Percentiles rank a stretch among this genome's conserved stretches.
Evolutionary conservation across 2,113 vertebrate species (phyloP).

Genomic region (Sebastes fasciatus): DNA sequence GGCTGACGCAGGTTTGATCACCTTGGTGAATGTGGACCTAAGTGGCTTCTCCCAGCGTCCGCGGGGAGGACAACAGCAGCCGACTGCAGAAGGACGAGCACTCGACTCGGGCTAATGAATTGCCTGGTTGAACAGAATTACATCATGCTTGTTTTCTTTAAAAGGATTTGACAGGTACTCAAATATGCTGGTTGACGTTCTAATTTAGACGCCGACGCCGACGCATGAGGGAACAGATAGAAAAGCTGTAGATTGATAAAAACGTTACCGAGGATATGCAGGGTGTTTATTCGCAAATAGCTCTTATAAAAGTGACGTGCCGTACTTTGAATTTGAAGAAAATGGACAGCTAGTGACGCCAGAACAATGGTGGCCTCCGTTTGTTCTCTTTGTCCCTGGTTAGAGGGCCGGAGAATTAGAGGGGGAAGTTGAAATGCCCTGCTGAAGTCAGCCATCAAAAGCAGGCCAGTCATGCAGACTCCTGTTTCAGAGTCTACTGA

Average conservation of each 20-base stretch:
- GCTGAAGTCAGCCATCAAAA: conserved; percentile 81
- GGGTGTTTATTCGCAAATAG: conserved; percentile 46
- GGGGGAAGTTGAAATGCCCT: conserved; percentile 62
- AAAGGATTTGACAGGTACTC: conserved; percentile 78
- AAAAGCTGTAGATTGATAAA: conserved; percentile 47
- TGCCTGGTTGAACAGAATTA: conserved; percentile 79
- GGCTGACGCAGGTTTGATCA: conserved; percentile 83
- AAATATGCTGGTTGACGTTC: conserved; percentile 72
- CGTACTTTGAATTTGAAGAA: not conserved
- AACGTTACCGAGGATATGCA: not conserved
- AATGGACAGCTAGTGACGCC: not conserved
- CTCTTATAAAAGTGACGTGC: not conserved
- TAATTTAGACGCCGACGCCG: conserved; percentile 62
- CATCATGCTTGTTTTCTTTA: conserved; percentile 81
- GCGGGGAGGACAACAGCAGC: conserved; percentile 65
- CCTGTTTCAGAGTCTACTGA: conserved; percentile 76
- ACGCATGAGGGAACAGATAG: conserved; percentile 41
- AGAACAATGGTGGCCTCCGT: conserved; percentile 39
- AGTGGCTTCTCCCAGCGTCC: conserved; percentile 58
- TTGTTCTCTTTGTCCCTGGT: conserved; percentile 59
- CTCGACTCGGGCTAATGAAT: conserved; percentile 81
- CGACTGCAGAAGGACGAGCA: conserved; percentile 67
- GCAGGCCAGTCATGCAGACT: conserved; percentile 79
- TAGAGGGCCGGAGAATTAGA: conserved; percentile 52
- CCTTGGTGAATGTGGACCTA: conserved; percentile 79